Percentiles rank a stretch among this genome's conserved stretches.
Evolutionary conservation across 2,113 vertebrate species (phyloP).

Genomic region (Menura novaehollandiae): DNA sequence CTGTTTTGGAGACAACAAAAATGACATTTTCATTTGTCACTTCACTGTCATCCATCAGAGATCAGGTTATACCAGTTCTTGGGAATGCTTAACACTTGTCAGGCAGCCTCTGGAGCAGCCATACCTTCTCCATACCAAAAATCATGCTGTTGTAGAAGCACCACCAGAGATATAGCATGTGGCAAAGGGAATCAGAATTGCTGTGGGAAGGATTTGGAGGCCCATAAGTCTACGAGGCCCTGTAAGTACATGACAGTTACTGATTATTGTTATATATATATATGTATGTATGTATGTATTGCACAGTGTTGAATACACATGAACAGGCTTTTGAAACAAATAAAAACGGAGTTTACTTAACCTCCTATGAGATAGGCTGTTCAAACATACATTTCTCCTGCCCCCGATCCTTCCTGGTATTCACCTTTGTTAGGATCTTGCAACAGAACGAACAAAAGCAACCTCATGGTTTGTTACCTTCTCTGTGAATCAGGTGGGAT

Average conservation of each 20-base stretch:
- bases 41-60: not conserved
- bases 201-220: not conserved
- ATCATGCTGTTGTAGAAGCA: not conserved
- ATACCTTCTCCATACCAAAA: not conserved
- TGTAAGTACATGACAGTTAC: not conserved
- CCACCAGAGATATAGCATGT: not conserved
- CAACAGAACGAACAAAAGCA: not conserved
- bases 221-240: not conserved
- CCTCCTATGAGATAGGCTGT: not conserved
- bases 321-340: not conserved
- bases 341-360: not conserved
- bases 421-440: not conserved
- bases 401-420: not conserved
- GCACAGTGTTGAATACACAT: not conserved
- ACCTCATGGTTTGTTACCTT: not conserved
- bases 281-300: not conserved
- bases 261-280: not conserved
- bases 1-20: not conserved
- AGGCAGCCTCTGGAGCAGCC: not conserved
- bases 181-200: not conserved
- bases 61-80: not conserved
- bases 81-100: not conserved
- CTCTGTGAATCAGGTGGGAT: not conserved
- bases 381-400: not conserved
- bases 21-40: not conserved